Base-by-base conservation (phyloP, 1,140 invertebrate genomes). In the Chionoecetes opilio region DNA sequence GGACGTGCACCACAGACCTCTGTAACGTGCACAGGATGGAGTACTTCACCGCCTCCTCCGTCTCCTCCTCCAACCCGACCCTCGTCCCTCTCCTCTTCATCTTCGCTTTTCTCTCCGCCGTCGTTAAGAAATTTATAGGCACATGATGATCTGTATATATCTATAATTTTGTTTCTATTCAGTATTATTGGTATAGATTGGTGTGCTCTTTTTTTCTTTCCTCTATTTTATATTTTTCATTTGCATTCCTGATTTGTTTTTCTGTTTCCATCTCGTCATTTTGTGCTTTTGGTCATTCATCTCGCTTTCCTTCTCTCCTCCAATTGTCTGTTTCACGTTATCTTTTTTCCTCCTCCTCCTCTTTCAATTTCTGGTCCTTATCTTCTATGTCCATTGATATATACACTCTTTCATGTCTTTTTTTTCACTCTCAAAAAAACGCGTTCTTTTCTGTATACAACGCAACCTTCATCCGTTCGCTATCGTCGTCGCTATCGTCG, bases 1-100 rank as follows among this genome's bases (percentile, higher is more conserved):
- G 84, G 75, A 92, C 94, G 17, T 95, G 94, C 46, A 37, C 38
- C 82, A 95, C 94, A 14, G 94, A 95, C 85, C 89, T 95, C 90
- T 95, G 94, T n/a, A 95, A 95, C 53, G 35, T 35, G 9, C 94
- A 95, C 84, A 8, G 41, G 5, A 95, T 95, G 94, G 53, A 92
- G 34, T 92, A 95, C 94, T 29, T 95, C 84, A 95, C 37, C 90
- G 17, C 26, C 29, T 75, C 94, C n/a, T 37, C 89, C 34, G 21
- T 34, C 37, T 21, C 14, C 82, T 26, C 34, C 6, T 17, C 41
- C 8, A 37, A 29, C 3, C 17, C 14, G 8, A 6, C 82, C 17
- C 6, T 37, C 9, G 38, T 0, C 8, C 29, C 32, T 3, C 35
- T 93, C 2, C 75, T 84, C 29, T 31, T 31, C 17, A 2, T 85